Evolutionary conservation across 2,888 invertebrate genomes (phyloP).

Genomic region (Hydriomena furcata): DNA sequence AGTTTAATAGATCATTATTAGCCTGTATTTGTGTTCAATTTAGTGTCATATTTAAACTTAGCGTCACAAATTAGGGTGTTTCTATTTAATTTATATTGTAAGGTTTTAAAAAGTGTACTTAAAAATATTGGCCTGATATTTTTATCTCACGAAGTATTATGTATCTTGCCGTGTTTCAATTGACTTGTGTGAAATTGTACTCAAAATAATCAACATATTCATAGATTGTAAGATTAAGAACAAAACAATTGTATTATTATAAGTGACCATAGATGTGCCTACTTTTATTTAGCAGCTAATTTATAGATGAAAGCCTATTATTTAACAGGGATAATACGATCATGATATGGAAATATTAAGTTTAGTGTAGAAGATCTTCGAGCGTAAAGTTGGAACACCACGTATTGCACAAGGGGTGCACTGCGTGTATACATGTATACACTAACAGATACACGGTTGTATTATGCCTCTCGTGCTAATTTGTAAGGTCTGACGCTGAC

Average conservation of each 20-base stretch:
- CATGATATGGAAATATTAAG: no score
- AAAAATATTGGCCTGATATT: slow-evolving; percentile 50
- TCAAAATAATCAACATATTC: slow-evolving; percentile 4
- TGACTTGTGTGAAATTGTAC: slow-evolving; percentile 9
- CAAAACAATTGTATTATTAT: slow-evolving; percentile 13
- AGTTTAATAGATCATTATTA: slow-evolving; percentile 29
- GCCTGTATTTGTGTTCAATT: slow-evolving; percentile 74
- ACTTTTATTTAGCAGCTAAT: no score
- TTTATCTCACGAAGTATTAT: slow-evolving; percentile 60
- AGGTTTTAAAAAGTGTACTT: slow-evolving; percentile 45
- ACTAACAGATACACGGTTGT: no score
- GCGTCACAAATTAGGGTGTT: slow-evolving; percentile 62
- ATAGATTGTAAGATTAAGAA: slow-evolving; percentile 2
- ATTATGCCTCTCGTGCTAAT: no score
- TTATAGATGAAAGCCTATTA: not conserved
- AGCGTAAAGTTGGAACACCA: no score
- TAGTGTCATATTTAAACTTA: slow-evolving; percentile 77
- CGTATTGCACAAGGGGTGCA: no score
- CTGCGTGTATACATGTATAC: no score
- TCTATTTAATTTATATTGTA: slow-evolving; percentile 40
- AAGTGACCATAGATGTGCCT: not conserved
- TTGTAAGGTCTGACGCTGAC: no score
- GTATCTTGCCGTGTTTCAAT: slow-evolving; percentile 56
- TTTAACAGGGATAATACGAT: no score
- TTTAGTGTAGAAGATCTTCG: no score